Evolutionary conservation across 1,140 invertebrate species (phyloP).

Genomic region (Scylla paramamosain): DNA sequence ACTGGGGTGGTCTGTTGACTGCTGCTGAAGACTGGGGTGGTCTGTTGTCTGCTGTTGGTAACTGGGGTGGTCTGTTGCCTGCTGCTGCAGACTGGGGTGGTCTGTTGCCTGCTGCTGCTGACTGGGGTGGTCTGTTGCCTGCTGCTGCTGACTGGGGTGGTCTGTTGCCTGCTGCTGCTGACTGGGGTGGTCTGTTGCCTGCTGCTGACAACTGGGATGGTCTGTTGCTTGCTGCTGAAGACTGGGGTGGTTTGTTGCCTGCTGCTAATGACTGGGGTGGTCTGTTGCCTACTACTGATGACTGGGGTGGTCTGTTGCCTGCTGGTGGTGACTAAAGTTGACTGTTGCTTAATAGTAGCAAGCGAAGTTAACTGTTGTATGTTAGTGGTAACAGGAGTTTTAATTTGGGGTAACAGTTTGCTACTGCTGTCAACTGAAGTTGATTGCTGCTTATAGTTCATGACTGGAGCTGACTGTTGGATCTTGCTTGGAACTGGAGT

Average conservation of each 20-base stretch:
- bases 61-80: background rate
- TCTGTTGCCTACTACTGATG: background rate
- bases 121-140: background rate
- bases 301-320: background rate
- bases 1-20: background rate
- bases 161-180: too few species aligned
- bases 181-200: too few species aligned
- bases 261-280: background rate
- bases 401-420: too few species aligned
- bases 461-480: background rate
- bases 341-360: background rate
- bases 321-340: background rate
- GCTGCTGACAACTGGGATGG: too few species aligned
- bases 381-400: background rate
- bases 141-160: background rate
- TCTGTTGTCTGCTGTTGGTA: background rate
- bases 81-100: background rate
- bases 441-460: background rate
- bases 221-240: background rate
- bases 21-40: background rate
- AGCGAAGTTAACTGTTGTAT: background rate
- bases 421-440: background rate
- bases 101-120: background rate
- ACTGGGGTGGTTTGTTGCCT: background rate
- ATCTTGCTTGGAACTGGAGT: background rate